A percentile compares a stretch with the other conserved stretches of the same genome.
phyloP scores from a whole-genome alignment of 2,888 invertebrate species.

The Ormyrus pomaceus region DNA sequence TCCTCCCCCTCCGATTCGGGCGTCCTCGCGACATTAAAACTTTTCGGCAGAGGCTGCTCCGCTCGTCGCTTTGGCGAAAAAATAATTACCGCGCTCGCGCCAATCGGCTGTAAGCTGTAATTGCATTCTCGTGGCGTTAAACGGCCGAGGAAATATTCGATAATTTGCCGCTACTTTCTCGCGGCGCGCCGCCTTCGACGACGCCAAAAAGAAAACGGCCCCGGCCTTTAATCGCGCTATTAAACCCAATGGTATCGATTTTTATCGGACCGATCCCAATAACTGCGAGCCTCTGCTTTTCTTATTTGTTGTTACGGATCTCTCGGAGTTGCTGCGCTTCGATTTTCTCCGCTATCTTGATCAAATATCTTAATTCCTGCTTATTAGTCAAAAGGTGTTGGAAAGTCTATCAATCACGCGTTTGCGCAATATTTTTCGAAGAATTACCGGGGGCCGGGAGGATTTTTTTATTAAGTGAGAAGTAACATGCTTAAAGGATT shows the following conservation, averaged over 20 bases:
- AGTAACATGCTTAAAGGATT: conserved; percentile 20
- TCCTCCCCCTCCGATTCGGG: background rate
- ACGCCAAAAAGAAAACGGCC: conserved; percentile 38
- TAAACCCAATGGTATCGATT: conserved; percentile 44
- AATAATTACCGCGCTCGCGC: conserved; percentile 43
- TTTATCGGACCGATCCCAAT: conserved; percentile 42
- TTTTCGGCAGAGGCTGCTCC: background rate
- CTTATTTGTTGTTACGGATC: conserved; percentile 32
- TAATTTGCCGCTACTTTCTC: conserved; percentile 59
- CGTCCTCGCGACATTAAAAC: conserved; percentile 16
- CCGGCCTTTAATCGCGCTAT: conserved; percentile 45
- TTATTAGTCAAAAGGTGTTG: conserved; percentile 32
- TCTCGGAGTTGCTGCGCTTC: background rate
- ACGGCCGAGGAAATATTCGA: conserved; percentile 61
- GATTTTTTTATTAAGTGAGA: conserved; percentile 40
- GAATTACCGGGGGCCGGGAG: conserved; percentile 2
- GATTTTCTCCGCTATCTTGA: conserved; percentile 34
- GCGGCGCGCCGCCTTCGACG: conserved; percentile 26
- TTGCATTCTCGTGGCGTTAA: conserved; percentile 58
- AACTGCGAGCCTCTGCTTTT: conserved; percentile 34
- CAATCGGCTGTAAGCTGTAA: conserved; percentile 42
- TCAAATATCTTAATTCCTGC: conserved; percentile 52
- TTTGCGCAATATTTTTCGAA: conserved; percentile 31
- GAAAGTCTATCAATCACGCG: conserved; percentile 32
- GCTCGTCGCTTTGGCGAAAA: conserved; percentile 33